Percentiles rank a stretch among this genome's conserved stretches.
Conservation (phyloP, 2,113 vertebrate genomes). For the Ophthalmolycus amberensis region DNA sequence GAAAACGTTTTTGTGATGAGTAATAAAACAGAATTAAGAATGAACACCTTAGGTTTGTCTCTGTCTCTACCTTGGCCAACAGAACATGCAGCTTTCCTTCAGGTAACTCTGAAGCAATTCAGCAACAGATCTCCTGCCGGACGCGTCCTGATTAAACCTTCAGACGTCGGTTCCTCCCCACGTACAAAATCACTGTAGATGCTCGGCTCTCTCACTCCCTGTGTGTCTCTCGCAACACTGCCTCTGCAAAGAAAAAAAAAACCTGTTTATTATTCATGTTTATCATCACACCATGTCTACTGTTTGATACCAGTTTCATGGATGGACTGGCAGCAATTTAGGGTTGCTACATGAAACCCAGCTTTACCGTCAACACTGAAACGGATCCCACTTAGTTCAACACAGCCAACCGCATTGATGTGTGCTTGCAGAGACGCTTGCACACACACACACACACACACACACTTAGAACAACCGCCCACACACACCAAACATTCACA, state of each 20-base stretch:
- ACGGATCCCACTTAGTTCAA: slow-evolving; percentile 74
- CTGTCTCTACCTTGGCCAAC: not conserved
- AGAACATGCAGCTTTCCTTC: slow-evolving; percentile 19
- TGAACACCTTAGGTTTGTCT: not conserved
- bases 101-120: slow-evolving; percentile 47
- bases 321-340: slow-evolving; percentile 75
- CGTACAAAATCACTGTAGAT: slow-evolving; percentile 45
- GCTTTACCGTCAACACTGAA: slow-evolving; percentile 73
- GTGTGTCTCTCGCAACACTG: slow-evolving; percentile 41
- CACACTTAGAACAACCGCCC: slow-evolving; percentile 54
- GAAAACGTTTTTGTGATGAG: slow-evolving; percentile 13
- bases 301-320: slow-evolving; percentile 76
- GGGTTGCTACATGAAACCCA: slow-evolving; percentile 68
- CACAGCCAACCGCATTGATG: slow-evolving; percentile 57
- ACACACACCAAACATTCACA: slow-evolving; percentile 63
- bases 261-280: slow-evolving; percentile 77
- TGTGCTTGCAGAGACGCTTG: slow-evolving; percentile 42
- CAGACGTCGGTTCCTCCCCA: slow-evolving; percentile 41
- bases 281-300: slow-evolving; percentile 74
- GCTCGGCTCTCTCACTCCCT: slow-evolving; percentile 21
- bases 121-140: slow-evolving; percentile 46
- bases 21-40: not conserved
- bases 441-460: slow-evolving; percentile 17
- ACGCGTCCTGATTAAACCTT: slow-evolving; percentile 64
- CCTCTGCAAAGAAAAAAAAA: slow-evolving; percentile 29